These are phyloP conservation scores for Saccopteryx bilineata DNA, from an alignment of 2,113 vertebrate genomes.

Conservation along the genomic window DNA sequence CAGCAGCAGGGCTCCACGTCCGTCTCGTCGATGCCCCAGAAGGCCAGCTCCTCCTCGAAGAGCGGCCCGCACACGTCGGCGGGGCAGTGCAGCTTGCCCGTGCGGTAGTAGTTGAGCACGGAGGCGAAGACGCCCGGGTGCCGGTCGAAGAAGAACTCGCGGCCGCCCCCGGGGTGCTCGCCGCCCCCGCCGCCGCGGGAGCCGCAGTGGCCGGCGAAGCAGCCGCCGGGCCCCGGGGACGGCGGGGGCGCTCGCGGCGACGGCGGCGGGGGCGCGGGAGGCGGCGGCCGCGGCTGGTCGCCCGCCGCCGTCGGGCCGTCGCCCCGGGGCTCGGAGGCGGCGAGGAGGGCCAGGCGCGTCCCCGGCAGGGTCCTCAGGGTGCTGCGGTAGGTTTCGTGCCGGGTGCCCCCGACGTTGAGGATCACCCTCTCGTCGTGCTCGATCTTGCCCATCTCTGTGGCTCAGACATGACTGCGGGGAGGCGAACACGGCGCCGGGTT, in stretches of 20 bases:
- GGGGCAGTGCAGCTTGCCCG: conserved; percentile 97
- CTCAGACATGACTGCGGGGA: conserved; percentile 94
- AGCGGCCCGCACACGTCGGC: conserved; percentile 97
- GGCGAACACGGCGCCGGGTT: conserved; percentile 63
- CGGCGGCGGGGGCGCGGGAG: conserved; percentile 87
- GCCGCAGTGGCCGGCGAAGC: conserved; percentile 88
- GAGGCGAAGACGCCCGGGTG: conserved; percentile 97
- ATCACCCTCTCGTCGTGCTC: conserved; percentile 99
- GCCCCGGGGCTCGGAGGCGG: conserved; percentile 93
- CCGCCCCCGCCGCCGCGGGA: conserved; percentile 89
- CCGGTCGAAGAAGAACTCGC: conserved; percentile 97
- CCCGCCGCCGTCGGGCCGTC: conserved; percentile 87
- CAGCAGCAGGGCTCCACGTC: conserved; percentile 99
- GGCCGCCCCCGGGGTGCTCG: conserved; percentile 89
- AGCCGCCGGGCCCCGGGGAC: conserved; percentile 89
- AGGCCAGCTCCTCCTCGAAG: conserved; percentile 97
- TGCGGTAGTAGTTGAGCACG: conserved; percentile 98
- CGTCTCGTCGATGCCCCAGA: conserved; percentile 98
- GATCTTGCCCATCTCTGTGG: conserved; percentile 97
- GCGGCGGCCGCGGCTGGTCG: conserved; percentile 89
- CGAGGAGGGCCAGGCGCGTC: conserved; percentile 96
- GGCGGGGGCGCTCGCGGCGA: conserved; percentile 89
- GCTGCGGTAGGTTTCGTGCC: conserved; percentile 98
- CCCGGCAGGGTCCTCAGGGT: conserved; percentile 97
- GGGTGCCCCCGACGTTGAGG: conserved; percentile 98